Evolutionary conservation across 2,888 invertebrate species (phyloP).

Genomic region (Itoplectis maculator): DNA sequence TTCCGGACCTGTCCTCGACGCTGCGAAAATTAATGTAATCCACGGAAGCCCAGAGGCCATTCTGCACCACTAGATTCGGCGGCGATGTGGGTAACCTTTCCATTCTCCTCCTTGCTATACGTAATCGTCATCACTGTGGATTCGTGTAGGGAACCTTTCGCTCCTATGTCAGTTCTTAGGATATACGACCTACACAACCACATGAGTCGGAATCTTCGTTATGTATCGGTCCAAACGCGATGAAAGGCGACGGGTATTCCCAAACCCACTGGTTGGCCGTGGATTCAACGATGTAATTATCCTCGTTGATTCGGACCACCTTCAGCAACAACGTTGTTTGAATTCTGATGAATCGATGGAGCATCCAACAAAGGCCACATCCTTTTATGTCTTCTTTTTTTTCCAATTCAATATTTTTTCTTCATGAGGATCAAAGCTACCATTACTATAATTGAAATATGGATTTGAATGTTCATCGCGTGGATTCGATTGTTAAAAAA

Average conservation of each 20-base stretch:
- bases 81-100: neutral
- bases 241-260: conserved; percentile 50
- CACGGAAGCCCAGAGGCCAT: conserved; percentile 16
- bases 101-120: neutral
- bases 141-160: neutral
- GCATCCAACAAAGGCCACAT: neutral
- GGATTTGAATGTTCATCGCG: neutral
- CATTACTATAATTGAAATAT: conserved; percentile 16
- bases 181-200: neutral
- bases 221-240: neutral
- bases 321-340: conserved; percentile 8
- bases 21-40: conserved; percentile 22
- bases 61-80: conserved; percentile 6
- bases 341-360: neutral
- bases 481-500: neutral
- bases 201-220: neutral
- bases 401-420: conserved; percentile 3
- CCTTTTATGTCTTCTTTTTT: conserved; percentile 12
- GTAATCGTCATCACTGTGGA: too few species aligned
- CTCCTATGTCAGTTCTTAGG: neutral
- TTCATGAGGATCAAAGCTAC: neutral
- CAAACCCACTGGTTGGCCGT: conserved; percentile 50
- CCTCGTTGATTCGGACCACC: conserved; percentile 31
- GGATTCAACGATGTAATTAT: conserved; percentile 40
- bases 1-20: neutral